Percentiles rank a stretch among this genome's conserved stretches.
These are phyloP conservation scores for Austrofundulus limnaeus DNA, from an alignment of 2,113 vertebrate species.

Conservation along the genomic window DNA sequence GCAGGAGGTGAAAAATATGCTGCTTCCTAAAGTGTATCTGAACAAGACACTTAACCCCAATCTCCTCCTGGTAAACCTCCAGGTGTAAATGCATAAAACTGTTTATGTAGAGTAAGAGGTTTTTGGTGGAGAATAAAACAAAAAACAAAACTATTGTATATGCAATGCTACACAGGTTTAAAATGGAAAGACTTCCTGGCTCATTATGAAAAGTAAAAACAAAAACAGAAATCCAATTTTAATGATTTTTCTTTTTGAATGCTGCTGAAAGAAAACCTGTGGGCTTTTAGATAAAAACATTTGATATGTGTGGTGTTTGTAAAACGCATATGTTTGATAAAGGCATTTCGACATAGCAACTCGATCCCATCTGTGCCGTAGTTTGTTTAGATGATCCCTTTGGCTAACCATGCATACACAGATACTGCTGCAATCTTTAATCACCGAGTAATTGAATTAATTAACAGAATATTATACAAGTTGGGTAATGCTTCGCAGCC, in stretches of 20 bases:
- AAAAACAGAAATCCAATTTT: background rate
- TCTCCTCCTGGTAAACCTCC: constrained; percentile 1
- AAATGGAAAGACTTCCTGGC: background rate
- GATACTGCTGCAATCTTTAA: background rate
- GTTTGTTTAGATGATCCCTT: background rate
- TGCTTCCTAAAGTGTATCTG: constrained; percentile 11
- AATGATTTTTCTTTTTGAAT: background rate
- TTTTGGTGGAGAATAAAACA: background rate
- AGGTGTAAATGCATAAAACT: constrained; percentile 18
- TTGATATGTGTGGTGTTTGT: background rate
- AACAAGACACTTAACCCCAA: background rate
- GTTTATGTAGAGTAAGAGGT: background rate
- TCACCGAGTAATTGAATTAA: constrained; percentile 1
- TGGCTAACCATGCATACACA: background rate
- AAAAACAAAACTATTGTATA: background rate
- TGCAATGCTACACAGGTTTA: background rate
- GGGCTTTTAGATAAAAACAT: background rate
- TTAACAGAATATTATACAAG: constrained; percentile 1
- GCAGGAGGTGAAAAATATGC: background rate
- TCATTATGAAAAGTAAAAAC: background rate
- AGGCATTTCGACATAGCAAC: background rate
- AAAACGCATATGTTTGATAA: background rate
- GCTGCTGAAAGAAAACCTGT: background rate
- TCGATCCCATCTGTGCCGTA: constrained; percentile 1
- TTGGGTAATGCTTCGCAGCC: background rate